These are phyloP conservation scores for Drosophila nannoptera DNA, from an alignment of 1,140 invertebrate species.

Conservation along the genomic window DNA sequence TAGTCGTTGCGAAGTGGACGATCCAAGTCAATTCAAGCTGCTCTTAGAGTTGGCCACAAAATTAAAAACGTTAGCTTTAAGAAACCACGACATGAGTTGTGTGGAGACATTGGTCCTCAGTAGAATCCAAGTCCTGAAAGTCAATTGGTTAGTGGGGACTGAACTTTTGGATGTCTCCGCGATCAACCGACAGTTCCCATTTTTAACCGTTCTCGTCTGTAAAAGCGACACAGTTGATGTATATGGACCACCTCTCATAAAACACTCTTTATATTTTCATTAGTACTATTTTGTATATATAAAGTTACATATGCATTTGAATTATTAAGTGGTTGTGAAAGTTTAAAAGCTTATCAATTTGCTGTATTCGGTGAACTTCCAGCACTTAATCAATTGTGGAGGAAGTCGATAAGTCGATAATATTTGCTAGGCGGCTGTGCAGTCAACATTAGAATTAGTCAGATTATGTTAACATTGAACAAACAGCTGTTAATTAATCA, in stretches of 20 bases:
- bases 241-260: slow-evolving; percentile 24
- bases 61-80: slow-evolving; percentile 30
- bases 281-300: background rate
- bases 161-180: slow-evolving; percentile 17
- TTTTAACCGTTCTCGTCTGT: slow-evolving; percentile 37
- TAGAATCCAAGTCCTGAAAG: slow-evolving; percentile 8
- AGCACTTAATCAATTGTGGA: background rate
- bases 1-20: slow-evolving; percentile 38
- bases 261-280: slow-evolving; percentile 20
- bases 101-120: slow-evolving; percentile 1
- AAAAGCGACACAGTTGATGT: slow-evolving; percentile 10
- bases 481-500: background rate
- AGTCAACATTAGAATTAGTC: background rate
- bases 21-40: slow-evolving; percentile 33
- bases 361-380: slow-evolving; percentile 1
- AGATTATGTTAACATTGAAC: background rate
- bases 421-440: background rate
- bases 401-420: slow-evolving; percentile 8
- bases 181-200: slow-evolving; percentile 29
- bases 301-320: background rate
- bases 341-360: slow-evolving; percentile 3
- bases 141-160: slow-evolving; percentile 27
- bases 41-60: slow-evolving; percentile 40
- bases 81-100: slow-evolving; percentile 13
- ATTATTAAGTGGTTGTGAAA: background rate